These are phyloP conservation scores for Gorsachius magnificus DNA, from an alignment of 2,797 vertebrate species.

Conservation along the genomic window DNA sequence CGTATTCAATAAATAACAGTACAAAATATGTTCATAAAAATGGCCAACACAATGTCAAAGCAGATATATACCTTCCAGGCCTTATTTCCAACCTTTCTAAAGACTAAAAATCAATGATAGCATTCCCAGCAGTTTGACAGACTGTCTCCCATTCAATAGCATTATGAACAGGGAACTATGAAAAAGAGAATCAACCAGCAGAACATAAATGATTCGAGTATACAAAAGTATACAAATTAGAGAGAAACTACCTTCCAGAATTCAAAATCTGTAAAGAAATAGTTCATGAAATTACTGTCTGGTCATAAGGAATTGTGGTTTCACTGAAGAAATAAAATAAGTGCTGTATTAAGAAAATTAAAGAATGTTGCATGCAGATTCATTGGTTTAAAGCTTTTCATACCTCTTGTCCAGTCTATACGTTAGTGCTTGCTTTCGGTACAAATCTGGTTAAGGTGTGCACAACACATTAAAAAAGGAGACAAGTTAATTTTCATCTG, in stretches of 20 bases:
- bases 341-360: background rate
- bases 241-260: background rate
- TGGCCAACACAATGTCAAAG: background rate
- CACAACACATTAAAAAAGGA: background rate
- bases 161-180: background rate
- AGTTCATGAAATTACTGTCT: background rate
- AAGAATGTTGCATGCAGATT: background rate
- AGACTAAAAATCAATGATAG: background rate
- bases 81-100: background rate
- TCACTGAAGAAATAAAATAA: background rate
- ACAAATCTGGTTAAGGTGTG: background rate
- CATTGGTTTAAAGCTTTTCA: background rate
- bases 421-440: background rate
- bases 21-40: background rate
- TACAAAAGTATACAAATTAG: background rate
- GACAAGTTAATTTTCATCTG: background rate
- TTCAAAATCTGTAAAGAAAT: background rate
- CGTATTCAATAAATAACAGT: background rate
- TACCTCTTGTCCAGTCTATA: background rate
- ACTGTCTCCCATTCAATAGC: background rate
- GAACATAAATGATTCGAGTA: background rate
- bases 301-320: background rate
- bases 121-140: background rate
- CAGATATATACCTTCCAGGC: background rate
- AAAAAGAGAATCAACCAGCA: background rate